Evolutionary conservation across 2,888 invertebrate genomes (phyloP).

Genomic region (Orthonevra nobilis): DNA sequence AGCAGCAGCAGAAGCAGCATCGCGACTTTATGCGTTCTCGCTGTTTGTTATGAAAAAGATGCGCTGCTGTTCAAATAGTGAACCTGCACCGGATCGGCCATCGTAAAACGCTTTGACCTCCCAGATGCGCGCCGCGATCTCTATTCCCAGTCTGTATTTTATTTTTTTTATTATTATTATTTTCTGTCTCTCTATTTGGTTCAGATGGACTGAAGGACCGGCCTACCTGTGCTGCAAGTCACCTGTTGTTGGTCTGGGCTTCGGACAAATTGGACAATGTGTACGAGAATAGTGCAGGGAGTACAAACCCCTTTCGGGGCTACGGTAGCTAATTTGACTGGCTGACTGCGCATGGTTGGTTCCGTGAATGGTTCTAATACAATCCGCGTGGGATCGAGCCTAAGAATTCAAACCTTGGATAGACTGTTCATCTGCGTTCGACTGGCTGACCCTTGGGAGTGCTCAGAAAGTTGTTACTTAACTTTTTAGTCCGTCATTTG

Average conservation of each 20-base stretch:
- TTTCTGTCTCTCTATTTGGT: conserved; percentile 2
- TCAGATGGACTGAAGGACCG: not conserved
- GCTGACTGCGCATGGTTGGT: conserved; percentile 25
- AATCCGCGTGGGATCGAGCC: conserved; percentile 51
- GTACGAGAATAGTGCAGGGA: not conserved
- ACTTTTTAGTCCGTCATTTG: conserved; percentile 35
- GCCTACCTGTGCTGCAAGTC: conserved; percentile 42
- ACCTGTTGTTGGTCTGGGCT: conserved; percentile 39
- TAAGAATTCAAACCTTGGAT: no score
- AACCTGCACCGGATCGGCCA: conserved; percentile 21
- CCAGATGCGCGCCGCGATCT: conserved; percentile 38
- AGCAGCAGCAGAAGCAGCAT: not conserved
- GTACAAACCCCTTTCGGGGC: conserved; percentile 1
- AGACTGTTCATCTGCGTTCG: not conserved
- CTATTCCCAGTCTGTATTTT: not conserved
- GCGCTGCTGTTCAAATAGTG: conserved; percentile 53
- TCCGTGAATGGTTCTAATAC: no score
- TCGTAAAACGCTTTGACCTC: conserved; percentile 46
- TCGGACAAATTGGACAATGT: not conserved
- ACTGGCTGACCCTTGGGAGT: not conserved
- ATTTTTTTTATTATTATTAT: conserved; percentile 17
- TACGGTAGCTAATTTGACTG: conserved; percentile 45
- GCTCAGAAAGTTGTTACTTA: conserved; percentile 54
- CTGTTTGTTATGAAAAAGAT: conserved; percentile 37
- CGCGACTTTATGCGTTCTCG: conserved; percentile 2